Conservation (phyloP, 2,888 invertebrate genomes). For the Enchytraeus crypticus region DNA sequence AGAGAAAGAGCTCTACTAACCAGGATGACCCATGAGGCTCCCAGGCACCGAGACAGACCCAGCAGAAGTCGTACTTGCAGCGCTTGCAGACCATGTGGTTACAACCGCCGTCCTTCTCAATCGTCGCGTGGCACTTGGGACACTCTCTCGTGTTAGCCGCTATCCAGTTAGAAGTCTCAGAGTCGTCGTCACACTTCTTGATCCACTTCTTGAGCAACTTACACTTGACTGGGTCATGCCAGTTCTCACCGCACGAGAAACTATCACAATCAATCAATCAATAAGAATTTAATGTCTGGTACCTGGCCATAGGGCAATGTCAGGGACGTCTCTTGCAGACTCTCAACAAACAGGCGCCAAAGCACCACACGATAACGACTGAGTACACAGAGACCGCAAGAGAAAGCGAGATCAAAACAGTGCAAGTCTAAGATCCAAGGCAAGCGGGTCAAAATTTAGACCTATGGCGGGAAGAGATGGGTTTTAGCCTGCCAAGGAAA, state of each 20-base stretch:
- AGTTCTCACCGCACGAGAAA: slow-evolving; percentile 74
- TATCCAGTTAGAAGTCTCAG: slow-evolving; percentile 98
- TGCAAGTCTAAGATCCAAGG: too few species aligned
- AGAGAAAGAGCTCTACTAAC: slow-evolving; percentile 50
- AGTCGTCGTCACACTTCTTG: slow-evolving; percentile 97
- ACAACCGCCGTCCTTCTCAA: slow-evolving; percentile 80
- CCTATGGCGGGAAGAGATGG: too few species aligned
- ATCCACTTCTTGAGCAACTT: slow-evolving; percentile 87
- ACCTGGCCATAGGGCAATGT: too few species aligned
- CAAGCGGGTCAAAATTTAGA: too few species aligned
- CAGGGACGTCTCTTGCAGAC: too few species aligned
- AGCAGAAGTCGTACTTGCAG: slow-evolving; percentile 96
- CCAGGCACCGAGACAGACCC: slow-evolving; percentile 98
- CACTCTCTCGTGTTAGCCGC: slow-evolving; percentile 99
- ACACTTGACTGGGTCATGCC: slow-evolving; percentile 93
- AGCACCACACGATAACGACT: too few species aligned
- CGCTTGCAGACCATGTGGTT: slow-evolving; percentile 99
- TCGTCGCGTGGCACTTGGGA: slow-evolving; percentile 83
- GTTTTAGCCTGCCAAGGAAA: too few species aligned
- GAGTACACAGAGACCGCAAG: too few species aligned
- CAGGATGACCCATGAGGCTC: slow-evolving; percentile 95
- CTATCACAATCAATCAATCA: too few species aligned
- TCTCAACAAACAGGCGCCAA: too few species aligned
- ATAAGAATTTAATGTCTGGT: too few species aligned
- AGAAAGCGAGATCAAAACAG: too few species aligned